These are phyloP conservation scores for Leptinotarsa juncta DNA, from an alignment of 2,888 invertebrate genomes.

Conservation along the genomic window DNA sequence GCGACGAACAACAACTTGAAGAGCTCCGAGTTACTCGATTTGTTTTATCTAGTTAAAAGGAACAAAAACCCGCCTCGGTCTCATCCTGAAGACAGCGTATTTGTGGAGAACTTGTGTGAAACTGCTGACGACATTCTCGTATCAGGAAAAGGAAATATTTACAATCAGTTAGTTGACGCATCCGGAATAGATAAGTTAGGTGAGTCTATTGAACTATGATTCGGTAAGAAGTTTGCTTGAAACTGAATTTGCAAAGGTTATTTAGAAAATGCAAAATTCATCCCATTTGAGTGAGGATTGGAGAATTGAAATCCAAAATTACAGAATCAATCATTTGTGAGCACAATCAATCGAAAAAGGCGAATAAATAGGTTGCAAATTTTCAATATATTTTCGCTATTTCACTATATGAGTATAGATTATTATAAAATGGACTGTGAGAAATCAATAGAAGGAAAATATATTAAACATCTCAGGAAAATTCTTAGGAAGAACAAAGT, in stretches of 20 bases:
- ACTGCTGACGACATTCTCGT: constrained; percentile 55
- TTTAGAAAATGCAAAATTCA: no score
- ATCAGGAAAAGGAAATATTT: constrained; percentile 49
- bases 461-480: no score
- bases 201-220: constrained; percentile 31
- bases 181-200: constrained; percentile 56
- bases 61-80: constrained; percentile 33
- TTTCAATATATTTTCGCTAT: no score
- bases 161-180: constrained; percentile 56
- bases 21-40: constrained; percentile 59
- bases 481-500: no score
- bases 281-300: no score
- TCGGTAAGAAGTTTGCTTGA: no score
- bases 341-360: neutral
- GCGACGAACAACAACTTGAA: constrained; percentile 49
- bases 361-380: constrained; percentile 12
- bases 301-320: no score
- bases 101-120: constrained; percentile 55
- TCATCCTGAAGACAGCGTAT: constrained; percentile 49
- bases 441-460: no score
- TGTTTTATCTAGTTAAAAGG: constrained; percentile 36
- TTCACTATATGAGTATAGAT: no score
- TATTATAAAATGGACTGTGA: no score
- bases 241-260: no score
- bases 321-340: no score